Percentiles rank a stretch among this genome's conserved stretches.
phyloP scores from a whole-genome alignment of 2,888 invertebrate genomes.

The Cataglyphis rosenhaueri region DNA sequence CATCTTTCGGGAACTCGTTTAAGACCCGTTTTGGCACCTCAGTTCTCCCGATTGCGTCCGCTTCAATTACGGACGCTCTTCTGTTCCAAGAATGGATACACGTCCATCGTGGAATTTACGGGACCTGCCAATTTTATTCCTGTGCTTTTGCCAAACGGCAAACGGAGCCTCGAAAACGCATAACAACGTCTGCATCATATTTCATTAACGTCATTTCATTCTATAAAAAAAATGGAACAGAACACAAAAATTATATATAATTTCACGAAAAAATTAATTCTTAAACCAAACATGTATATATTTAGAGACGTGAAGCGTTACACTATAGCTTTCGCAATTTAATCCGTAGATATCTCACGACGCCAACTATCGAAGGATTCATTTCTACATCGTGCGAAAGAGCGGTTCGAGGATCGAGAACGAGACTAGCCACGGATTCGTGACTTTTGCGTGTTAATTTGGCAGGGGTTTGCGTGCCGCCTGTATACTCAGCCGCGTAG shows the following conservation, averaged over 20 bases:
- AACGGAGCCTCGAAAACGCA: neutral
- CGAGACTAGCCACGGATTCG: conserved; percentile 57
- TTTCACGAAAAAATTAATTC: neutral
- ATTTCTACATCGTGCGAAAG: conserved; percentile 27
- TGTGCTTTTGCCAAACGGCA: conserved; percentile 10
- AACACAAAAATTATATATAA: neutral
- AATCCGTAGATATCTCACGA: neutral
- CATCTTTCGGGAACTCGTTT: conserved; percentile 73
- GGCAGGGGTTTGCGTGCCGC: conserved; percentile 55
- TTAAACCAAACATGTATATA: neutral
- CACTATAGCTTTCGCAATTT: conserved; percentile 15
- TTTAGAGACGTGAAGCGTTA: neutral
- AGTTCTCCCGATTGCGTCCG: conserved; percentile 65
- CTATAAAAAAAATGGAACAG: neutral
- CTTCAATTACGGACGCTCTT: conserved; percentile 71
- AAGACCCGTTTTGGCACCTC: conserved; percentile 75
- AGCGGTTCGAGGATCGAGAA: conserved; percentile 26
- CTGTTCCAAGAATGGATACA: conserved; percentile 67
- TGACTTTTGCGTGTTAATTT: conserved; percentile 66
- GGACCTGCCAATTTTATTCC: conserved; percentile 59
- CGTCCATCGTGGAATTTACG: conserved; percentile 69
- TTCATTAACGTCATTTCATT: neutral
- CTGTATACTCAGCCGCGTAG: conserved; percentile 61
- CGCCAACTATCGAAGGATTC: conserved; percentile 7
- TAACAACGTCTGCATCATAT: neutral